Base-by-base conservation (phyloP, 2,888 invertebrate genomes). In the Callinectes sapidus region DNA sequence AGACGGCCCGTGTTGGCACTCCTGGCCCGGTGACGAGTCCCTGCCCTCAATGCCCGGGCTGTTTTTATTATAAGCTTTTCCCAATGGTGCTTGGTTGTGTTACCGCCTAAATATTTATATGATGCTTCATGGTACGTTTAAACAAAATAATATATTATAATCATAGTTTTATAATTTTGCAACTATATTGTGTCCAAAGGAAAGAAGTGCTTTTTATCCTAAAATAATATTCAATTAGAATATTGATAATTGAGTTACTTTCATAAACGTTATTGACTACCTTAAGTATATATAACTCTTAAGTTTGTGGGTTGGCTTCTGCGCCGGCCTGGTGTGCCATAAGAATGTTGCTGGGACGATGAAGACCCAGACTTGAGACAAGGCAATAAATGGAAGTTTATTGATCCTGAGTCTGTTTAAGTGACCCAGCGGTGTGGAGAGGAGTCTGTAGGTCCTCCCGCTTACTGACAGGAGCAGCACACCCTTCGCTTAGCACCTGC, bases 311-410 rank as follows among this genome's bases (percentile, higher is more conserved):
- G 81, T 18, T 81, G 81, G 81, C 18, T 81, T 32, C 81, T 16
- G 81, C 35, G 81, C 81, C 81, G 32, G 81, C 35, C 81, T 35
- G 35, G 81, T 81, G 81, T 81, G 81, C 81, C 54, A 88, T 81
- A 81, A 48, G 48, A 48, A 81, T 81, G 81, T 81, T 55, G 35
- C 35, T 32, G 61, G 61, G 61, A 61, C 48, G 87, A 28, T 10
- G 81, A n/a, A 90, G 55, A 90, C 90, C 92, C 90, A 92, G 90
- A 90, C 92, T 93, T 93, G 88, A 91, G 92, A 93, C 92, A 87
- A 93, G 92, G 92, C 92, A 93, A 93, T 93, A 93, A 93, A 93
- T 93, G 77, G 18, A 88, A 93, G 81, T 90, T 93, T 93, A 93
- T 93, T 93, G 92, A 93, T 81, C 92, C 92, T 93, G 28, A 87